Evolutionary conservation across 2,113 vertebrate genomes (phyloP).

Genomic region (Bostrychus sinensis): DNA sequence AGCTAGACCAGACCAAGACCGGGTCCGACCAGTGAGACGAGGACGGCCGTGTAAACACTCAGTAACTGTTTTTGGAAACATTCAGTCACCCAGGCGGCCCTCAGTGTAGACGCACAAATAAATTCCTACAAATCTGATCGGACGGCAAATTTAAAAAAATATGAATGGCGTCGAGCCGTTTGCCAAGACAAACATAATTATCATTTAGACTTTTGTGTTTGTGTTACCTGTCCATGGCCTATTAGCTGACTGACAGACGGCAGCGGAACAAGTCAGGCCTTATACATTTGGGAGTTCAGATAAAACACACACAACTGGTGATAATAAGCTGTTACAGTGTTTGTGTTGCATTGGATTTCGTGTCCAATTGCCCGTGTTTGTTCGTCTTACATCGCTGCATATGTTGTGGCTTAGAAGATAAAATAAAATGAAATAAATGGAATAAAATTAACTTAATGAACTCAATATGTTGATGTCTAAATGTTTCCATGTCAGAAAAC

Average conservation of each 20-base stretch:
- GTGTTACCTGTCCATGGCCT: neutral
- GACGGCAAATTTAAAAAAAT: constrained; percentile 11
- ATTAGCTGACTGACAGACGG: neutral
- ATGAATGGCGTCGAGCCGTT: neutral
- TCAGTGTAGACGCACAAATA: constrained; percentile 11
- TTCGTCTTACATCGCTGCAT: no score
- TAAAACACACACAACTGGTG: neutral
- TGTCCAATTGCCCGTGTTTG: no score
- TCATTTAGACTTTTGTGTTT: constrained; percentile 11
- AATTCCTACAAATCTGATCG: constrained; percentile 5
- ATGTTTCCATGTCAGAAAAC: no score
- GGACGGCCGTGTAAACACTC: constrained; percentile 13
- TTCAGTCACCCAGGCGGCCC: constrained; percentile 15
- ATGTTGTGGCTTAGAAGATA: no score
- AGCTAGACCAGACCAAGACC: constrained; percentile 56
- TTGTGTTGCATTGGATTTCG: no score
- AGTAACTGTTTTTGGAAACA: constrained; percentile 55
- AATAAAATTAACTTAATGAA: no score
- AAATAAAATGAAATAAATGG: no score
- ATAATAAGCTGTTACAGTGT: neutral
- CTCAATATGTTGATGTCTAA: no score
- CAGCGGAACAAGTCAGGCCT: no score
- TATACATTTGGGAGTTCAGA: neutral
- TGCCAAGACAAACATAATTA: constrained; percentile 4
- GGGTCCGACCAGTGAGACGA: constrained; percentile 20